Conservation (phyloP, 1,140 invertebrate genomes). For the Antheraea mylitta region DNA sequence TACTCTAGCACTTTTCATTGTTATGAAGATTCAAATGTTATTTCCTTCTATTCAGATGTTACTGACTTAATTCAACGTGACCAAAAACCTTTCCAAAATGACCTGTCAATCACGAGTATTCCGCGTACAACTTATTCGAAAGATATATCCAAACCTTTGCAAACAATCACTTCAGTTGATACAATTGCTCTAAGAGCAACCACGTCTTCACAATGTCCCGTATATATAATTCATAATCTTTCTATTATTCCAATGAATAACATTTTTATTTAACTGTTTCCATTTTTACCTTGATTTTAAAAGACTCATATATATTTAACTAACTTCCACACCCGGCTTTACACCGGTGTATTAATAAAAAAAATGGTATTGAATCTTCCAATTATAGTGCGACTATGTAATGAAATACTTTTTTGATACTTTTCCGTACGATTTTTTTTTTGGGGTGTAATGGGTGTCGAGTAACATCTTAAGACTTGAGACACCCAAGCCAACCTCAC, state of each 20-base stretch:
- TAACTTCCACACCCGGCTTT: too few species aligned
- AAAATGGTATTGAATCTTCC: too few species aligned
- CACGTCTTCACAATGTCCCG: slow-evolving; percentile 2
- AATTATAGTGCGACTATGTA: too few species aligned
- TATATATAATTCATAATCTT: background rate
- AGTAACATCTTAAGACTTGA: too few species aligned
- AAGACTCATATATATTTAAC: too few species aligned
- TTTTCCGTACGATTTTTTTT: too few species aligned
- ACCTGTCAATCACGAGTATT: slow-evolving; percentile 5
- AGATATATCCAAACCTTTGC: slow-evolving; percentile 9
- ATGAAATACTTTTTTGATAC: too few species aligned
- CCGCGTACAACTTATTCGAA: background rate
- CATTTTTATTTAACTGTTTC: background rate
- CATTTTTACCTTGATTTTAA: background rate
- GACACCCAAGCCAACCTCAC: too few species aligned
- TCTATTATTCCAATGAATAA: background rate
- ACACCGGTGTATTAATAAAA: too few species aligned
- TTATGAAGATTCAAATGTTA: background rate
- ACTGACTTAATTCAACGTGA: background rate
- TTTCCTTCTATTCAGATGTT: background rate
- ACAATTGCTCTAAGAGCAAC: slow-evolving; percentile 32
- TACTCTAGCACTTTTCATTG: too few species aligned
- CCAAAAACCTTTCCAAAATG: background rate
- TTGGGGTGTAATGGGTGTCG: too few species aligned
- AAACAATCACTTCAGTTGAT: slow-evolving; percentile 36